Evolutionary conservation across 2,797 vertebrate genomes (phyloP).

Genomic region (Brachyrhaphis roseni): DNA sequence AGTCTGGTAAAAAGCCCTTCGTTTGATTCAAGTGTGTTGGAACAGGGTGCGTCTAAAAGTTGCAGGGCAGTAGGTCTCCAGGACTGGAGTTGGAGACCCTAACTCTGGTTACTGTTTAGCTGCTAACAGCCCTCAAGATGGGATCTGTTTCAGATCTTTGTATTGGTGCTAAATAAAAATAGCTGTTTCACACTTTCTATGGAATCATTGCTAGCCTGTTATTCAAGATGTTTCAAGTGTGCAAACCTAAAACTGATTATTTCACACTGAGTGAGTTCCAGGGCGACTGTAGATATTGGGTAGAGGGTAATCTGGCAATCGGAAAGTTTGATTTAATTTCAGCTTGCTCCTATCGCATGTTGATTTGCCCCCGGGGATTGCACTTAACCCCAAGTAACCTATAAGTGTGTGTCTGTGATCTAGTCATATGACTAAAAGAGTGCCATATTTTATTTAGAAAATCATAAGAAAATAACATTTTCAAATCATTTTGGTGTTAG

Average conservation of each 20-base stretch:
- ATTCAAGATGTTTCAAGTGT: neutral
- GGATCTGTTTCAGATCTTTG: neutral
- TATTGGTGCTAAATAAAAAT: neutral
- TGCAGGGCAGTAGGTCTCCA: neutral
- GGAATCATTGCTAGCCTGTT: neutral
- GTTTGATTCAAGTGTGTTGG: neutral
- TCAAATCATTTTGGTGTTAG: neutral
- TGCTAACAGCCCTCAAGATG: neutral
- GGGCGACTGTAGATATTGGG: neutral
- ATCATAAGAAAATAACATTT: neutral
- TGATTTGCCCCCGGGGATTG: neutral
- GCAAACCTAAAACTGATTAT: neutral
- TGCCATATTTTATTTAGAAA: neutral
- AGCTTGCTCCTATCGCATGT: neutral
- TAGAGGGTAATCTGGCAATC: neutral
- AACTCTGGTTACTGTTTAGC: neutral
- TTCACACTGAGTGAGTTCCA: neutral
- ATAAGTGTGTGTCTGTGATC: neutral
- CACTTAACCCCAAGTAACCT: neutral
- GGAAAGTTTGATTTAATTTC: neutral
- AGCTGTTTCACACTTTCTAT: neutral
- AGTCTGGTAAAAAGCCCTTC: neutral
- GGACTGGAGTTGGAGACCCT: neutral
- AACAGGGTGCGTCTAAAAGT: neutral
- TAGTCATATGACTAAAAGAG: neutral